phyloP scores from a whole-genome alignment of 2,797 vertebrate genomes.

The Saguinus oedipus region DNA sequence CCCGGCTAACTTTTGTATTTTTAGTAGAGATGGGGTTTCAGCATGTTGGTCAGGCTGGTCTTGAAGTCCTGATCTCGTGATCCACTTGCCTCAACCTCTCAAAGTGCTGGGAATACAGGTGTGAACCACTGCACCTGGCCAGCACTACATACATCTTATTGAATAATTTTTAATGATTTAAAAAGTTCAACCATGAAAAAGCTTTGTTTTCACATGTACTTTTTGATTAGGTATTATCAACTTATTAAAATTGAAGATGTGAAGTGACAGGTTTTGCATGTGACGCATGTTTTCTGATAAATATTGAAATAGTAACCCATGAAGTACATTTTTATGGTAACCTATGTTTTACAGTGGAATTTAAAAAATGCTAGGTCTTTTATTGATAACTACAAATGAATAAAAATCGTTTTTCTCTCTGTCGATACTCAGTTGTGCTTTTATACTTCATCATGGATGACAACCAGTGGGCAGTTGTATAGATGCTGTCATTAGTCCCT shows the following conservation, averaged over 20 bases:
- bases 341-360: neutral
- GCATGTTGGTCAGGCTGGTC: neutral
- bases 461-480: rapidly evolving
- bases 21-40: neutral
- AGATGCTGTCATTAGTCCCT: rapidly evolving
- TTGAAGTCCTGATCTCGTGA: neutral
- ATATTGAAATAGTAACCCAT: neutral
- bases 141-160: neutral
- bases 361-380: neutral
- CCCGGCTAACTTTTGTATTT: neutral
- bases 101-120: neutral
- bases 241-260: neutral
- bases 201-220: conserved; percentile 4
- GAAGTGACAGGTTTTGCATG: neutral
- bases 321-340: neutral
- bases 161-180: conserved; percentile 44
- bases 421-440: neutral
- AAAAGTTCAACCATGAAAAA: neutral
- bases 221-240: neutral
- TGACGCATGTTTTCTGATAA: neutral
- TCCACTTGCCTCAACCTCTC: neutral
- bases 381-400: neutral
- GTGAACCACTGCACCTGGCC: neutral
- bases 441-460: rapidly evolving
- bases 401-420: neutral